Evolutionary conservation across 37 sponge, comb jelly and placozoan species (phyloP).

Genomic region (Oopsacas minuta): DNA sequence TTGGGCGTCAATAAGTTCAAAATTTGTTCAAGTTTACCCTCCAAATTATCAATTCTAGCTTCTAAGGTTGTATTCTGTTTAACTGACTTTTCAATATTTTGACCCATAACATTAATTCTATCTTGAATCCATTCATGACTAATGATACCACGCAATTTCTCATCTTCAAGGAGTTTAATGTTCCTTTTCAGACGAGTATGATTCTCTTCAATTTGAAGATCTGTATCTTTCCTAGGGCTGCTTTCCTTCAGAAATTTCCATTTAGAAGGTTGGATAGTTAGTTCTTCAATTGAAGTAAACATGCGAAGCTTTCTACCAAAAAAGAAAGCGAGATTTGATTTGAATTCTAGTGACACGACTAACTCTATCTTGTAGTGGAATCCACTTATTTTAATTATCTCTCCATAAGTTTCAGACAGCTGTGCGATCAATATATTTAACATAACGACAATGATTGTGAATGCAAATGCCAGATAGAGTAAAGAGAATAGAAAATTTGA

Average conservation of each 20-base stretch:
- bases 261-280: background rate
- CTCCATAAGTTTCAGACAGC: background rate
- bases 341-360: background rate
- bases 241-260: background rate
- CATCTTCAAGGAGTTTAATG: background rate
- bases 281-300: background rate
- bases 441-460: slow-evolving; percentile 5
- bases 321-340: background rate
- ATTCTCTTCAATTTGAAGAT: background rate
- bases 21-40: background rate
- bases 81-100: background rate
- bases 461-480: background rate
- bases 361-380: background rate
- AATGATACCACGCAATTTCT: background rate
- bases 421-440: background rate
- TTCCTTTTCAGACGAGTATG: background rate
- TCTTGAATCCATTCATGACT: slow-evolving; percentile 7
- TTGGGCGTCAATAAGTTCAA: background rate
- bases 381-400: background rate
- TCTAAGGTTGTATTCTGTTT: background rate
- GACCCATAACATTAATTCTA: background rate
- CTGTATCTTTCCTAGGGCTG: background rate
- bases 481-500: background rate
- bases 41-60: background rate
- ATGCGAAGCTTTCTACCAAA: background rate